Conservation (phyloP, 1,140 invertebrate genomes). For the Leucophenga varia region DNA sequence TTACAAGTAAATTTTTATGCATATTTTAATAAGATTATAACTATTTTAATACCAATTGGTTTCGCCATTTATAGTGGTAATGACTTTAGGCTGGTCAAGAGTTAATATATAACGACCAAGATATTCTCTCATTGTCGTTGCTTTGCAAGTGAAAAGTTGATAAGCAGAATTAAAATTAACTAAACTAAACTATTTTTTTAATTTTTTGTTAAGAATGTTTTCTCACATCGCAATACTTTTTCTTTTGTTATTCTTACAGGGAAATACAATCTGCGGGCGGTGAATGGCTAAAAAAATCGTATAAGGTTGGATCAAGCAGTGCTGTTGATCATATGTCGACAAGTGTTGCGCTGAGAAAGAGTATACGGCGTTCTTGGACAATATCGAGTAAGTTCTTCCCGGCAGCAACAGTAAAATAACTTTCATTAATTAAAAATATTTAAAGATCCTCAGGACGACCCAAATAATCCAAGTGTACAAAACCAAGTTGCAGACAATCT, state of each 20-base stretch:
- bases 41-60: too few species aligned
- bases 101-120: too few species aligned
- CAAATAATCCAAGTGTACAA: slow-evolving; percentile 48
- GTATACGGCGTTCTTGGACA: slow-evolving; percentile 70
- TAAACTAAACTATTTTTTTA: too few species aligned
- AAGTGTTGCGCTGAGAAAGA: slow-evolving; percentile 67
- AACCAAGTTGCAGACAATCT: slow-evolving; percentile 42
- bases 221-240: too few species aligned
- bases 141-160: too few species aligned
- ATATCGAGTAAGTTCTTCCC: slow-evolving; percentile 64
- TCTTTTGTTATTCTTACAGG: slow-evolving; percentile 61
- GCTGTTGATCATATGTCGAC: slow-evolving; percentile 61
- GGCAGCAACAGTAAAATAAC: too few species aligned
- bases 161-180: too few species aligned
- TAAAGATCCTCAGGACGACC: slow-evolving; percentile 53
- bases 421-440: background rate
- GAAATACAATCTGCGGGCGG: slow-evolving; percentile 69
- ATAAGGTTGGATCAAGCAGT: slow-evolving; percentile 52
- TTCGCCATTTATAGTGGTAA: too few species aligned
- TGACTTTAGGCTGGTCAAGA: too few species aligned
- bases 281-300: slow-evolving; percentile 71
- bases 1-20: too few species aligned
- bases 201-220: slow-evolving; percentile 5
- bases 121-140: too few species aligned
- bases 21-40: too few species aligned